phyloP scores from a whole-genome alignment of 2,888 invertebrate genomes.

The Lordiphosa fenestrarum region DNA sequence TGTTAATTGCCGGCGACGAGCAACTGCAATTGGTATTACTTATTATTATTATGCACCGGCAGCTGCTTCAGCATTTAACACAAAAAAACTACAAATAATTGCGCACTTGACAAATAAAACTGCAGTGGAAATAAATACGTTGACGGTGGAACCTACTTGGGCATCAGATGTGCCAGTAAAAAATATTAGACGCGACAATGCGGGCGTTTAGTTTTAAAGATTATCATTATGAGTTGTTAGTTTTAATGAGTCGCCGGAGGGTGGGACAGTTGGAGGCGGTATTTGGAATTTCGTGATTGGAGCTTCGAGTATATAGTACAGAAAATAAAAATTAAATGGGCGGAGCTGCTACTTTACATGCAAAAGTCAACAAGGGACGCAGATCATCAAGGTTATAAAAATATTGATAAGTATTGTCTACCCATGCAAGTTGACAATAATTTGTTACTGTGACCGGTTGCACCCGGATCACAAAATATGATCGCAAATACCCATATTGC shows the following conservation, averaged over 20 bases:
- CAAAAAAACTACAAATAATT: conserved; percentile 51
- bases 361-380: too few species aligned
- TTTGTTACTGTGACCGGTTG: not conserved
- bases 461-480: not conserved
- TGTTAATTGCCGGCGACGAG: conserved; percentile 46
- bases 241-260: conserved; percentile 25
- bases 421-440: too few species aligned
- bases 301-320: conserved; percentile 3
- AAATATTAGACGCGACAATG: conserved; percentile 31
- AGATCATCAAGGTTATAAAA: too few species aligned
- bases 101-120: conserved; percentile 63
- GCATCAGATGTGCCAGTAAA: conserved; percentile 16
- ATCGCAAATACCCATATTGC: too few species aligned
- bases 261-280: conserved; percentile 23
- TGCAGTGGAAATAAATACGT: conserved; percentile 1
- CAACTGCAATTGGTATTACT: conserved; percentile 27
- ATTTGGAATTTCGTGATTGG: conserved; percentile 38
- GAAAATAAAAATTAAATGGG: too few species aligned
- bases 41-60: conserved; percentile 27
- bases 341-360: too few species aligned
- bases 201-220: conserved; percentile 40
- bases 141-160: conserved; percentile 11
- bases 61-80: conserved; percentile 3
- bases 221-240: conserved; percentile 41
- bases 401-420: too few species aligned